Evolutionary conservation across 1,140 invertebrate genomes (phyloP).

Genomic region (Heliconius melpomene): DNA sequence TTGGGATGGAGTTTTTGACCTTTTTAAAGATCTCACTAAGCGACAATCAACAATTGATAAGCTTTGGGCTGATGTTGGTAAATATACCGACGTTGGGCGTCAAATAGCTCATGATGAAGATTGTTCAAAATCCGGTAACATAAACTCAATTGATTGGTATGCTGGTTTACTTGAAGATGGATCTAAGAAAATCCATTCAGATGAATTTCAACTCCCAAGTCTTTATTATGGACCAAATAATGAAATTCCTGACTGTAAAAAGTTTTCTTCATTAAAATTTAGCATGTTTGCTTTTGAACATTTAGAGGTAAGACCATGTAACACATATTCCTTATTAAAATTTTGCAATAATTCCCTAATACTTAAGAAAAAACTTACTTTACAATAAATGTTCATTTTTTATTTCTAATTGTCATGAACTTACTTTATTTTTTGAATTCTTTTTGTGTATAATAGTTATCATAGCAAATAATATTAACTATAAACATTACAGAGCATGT

Average conservation of each 20-base stretch:
- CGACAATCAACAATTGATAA: conserved; percentile 85
- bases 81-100: conserved; percentile 83
- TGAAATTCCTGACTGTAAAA: conserved; percentile 85
- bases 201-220: conserved; percentile 53
- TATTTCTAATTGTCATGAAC: too few species aligned
- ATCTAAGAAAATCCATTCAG: conserved; percentile 52
- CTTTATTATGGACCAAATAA: conserved; percentile 53
- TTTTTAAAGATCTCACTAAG: conserved; percentile 85
- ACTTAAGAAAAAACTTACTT: too few species aligned
- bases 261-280: conserved; percentile 85
- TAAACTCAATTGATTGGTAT: conserved; percentile 87
- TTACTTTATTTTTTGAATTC: too few species aligned
- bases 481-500: conserved; percentile 80
- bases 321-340: too few species aligned
- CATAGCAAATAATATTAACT: conserved; percentile 39
- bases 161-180: conserved; percentile 83
- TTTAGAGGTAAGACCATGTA: conserved; percentile 82
- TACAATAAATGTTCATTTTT: too few species aligned
- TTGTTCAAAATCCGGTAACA: conserved; percentile 84
- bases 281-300: conserved; percentile 92
- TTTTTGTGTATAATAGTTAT: too few species aligned
- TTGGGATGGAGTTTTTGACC: conserved; percentile 83
- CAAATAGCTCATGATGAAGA: conserved; percentile 85
- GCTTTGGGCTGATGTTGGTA: conserved; percentile 84
- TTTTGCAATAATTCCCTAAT: too few species aligned